Evolutionary conservation across 2,888 invertebrate species (phyloP).

Genomic region (Lochmaea capreae): DNA sequence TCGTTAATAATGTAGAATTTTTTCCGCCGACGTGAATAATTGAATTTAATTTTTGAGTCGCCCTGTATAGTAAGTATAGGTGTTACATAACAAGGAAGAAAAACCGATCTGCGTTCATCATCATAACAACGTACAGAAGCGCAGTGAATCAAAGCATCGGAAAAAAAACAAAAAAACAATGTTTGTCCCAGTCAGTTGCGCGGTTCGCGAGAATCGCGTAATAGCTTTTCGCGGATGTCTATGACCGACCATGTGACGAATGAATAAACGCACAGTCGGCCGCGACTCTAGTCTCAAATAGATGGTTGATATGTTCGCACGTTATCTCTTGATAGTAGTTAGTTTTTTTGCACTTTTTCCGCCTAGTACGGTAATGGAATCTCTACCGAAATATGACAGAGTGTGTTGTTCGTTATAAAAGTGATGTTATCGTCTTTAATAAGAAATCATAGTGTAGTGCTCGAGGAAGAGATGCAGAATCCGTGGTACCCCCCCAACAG

Average conservation of each 20-base stretch:
- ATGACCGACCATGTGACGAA: constrained; percentile 45
- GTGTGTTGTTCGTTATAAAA: background rate
- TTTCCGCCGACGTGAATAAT: too few relatives aligned
- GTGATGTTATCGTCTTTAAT: constrained; percentile 25
- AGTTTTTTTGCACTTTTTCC: constrained; percentile 16
- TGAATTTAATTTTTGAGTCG: background rate
- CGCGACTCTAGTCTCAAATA: constrained; percentile 44
- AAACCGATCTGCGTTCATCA: background rate
- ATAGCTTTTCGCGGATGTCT: background rate
- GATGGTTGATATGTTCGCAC: constrained; percentile 29
- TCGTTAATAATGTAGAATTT: too few relatives aligned
- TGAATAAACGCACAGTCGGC: constrained; percentile 49
- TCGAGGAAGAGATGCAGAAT: constrained; percentile 44
- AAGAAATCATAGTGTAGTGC: constrained; percentile 8
- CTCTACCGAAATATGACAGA: constrained; percentile 39
- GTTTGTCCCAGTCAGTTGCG: constrained; percentile 9
- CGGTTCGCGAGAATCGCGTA: constrained; percentile 9
- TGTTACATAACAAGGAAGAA: background rate
- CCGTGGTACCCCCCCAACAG: constrained; percentile 52
- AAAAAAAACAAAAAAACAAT: constrained; percentile 10
- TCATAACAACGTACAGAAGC: background rate
- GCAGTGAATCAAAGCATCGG: background rate
- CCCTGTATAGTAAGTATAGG: background rate
- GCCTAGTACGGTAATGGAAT: background rate
- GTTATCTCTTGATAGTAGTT: constrained; percentile 21